Conservation (phyloP, 2,888 invertebrate genomes). For the Geophilus truncorum region DNA sequence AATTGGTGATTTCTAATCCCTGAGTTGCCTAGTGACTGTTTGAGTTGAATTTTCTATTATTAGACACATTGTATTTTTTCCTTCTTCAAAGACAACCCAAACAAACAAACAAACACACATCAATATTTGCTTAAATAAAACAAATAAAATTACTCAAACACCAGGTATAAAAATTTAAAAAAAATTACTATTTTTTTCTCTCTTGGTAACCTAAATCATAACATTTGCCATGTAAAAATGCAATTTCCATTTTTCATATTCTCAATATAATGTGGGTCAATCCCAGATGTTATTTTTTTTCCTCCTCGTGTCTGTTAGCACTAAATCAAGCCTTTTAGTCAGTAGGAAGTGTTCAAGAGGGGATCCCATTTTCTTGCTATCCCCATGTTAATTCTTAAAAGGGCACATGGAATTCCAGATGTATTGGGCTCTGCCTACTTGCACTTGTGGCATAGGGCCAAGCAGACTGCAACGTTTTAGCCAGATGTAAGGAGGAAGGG, state of each 20-base stretch:
- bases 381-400: not conserved
- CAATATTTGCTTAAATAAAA: not conserved
- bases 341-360: not conserved
- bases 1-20: not conserved
- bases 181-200: no score
- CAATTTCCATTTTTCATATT: not conserved
- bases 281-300: not conserved
- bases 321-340: not conserved
- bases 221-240: no score
- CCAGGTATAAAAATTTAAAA: not conserved
- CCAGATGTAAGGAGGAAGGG: not conserved
- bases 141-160: not conserved
- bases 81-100: not conserved
- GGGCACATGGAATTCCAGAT: not conserved
- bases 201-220: no score
- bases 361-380: not conserved
- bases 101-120: not conserved
- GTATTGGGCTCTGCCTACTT: not conserved
- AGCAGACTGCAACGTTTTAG: not conserved
- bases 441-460: not conserved
- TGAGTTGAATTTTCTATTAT: not conserved
- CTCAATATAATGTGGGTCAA: not conserved
- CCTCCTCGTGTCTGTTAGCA: not conserved
- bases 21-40: not conserved
- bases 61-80: not conserved